These are phyloP conservation scores for Drosophila meridiana DNA, from an alignment of 2,888 invertebrate species.

Conservation along the genomic window DNA sequence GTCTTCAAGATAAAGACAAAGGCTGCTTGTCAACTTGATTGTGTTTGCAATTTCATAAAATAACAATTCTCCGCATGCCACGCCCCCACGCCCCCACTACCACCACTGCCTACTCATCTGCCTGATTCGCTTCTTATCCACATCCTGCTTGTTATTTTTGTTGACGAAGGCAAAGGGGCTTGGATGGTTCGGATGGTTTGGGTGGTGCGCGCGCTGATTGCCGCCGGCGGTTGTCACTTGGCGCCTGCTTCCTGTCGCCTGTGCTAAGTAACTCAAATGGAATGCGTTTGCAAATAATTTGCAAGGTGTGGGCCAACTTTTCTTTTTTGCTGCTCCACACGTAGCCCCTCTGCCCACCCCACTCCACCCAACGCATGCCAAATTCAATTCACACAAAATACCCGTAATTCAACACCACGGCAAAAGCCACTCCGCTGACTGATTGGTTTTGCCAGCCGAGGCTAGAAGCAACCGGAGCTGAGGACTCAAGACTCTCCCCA, in stretches of 20 bases:
- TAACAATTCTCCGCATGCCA: conserved; percentile 62
- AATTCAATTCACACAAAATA: conserved; percentile 81
- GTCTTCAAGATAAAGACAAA: conserved; percentile 46
- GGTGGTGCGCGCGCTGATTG: conserved; percentile 63
- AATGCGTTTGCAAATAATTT: conserved; percentile 79
- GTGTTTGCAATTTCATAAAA: conserved; percentile 81
- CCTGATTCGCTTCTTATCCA: conserved; percentile 9
- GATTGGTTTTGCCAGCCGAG: conserved; percentile 70
- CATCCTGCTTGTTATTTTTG: conserved; percentile 57
- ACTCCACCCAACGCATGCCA: conserved; percentile 45
- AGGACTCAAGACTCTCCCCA: conserved; percentile 34
- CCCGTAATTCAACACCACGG: conserved; percentile 79
- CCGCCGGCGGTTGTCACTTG: conserved; percentile 76
- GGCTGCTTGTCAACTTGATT: conserved; percentile 71
- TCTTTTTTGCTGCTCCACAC: not conserved
- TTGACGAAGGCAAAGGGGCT: not conserved
- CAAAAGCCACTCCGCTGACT: conserved; percentile 75
- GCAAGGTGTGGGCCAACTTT: conserved; percentile 34
- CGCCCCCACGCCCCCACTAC: not conserved
- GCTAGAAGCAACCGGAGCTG: conserved; percentile 4
- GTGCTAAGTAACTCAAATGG: conserved; percentile 62
- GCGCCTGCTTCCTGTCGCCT: conserved; percentile 48
- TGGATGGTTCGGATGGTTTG: not conserved
- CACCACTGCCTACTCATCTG: conserved; percentile 14
- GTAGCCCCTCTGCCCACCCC: too few relatives aligned